Conservation (phyloP, 2,888 invertebrate genomes). For the Steinernema scapterisci region DNA sequence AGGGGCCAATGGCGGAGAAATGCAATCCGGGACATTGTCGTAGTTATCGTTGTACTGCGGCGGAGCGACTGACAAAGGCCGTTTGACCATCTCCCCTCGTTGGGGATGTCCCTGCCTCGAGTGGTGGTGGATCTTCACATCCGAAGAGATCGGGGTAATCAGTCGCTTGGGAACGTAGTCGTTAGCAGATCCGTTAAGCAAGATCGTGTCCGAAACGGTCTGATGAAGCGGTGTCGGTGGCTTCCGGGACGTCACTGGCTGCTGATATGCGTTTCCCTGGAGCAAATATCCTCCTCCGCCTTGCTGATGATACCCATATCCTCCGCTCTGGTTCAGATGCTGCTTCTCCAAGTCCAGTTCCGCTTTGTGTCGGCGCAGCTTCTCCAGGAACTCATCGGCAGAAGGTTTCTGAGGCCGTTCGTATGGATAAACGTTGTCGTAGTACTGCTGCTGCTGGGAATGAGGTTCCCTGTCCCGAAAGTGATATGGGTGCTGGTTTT, state of each 20-base stretch:
- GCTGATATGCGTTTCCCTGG: neutral
- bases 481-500: neutral
- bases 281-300: neutral
- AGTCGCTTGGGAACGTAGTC: constrained; percentile 17
- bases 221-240: constrained; percentile 7
- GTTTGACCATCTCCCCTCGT: neutral
- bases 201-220: neutral
- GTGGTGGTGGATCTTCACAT: constrained; percentile 3
- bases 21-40: constrained; percentile 12
- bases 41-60: neutral
- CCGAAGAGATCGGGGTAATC: neutral
- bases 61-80: neutral
- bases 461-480: neutral
- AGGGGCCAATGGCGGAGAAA: neutral
- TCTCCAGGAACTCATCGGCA: constrained; percentile 21
- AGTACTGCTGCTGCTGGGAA: constrained; percentile 25
- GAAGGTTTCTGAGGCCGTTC: constrained; percentile 4
- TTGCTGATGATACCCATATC: neutral
- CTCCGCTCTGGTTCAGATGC: neutral
- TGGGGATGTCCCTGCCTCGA: neutral
- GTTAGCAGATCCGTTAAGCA: neutral
- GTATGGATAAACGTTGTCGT: constrained; percentile 24
- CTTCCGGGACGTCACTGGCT: neutral
- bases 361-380: constrained; percentile 19
- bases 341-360: constrained; percentile 6